Evolutionary conservation across 2,113 vertebrate genomes (phyloP).

Genomic region (Cyphomyrus discorhynchus): DNA sequence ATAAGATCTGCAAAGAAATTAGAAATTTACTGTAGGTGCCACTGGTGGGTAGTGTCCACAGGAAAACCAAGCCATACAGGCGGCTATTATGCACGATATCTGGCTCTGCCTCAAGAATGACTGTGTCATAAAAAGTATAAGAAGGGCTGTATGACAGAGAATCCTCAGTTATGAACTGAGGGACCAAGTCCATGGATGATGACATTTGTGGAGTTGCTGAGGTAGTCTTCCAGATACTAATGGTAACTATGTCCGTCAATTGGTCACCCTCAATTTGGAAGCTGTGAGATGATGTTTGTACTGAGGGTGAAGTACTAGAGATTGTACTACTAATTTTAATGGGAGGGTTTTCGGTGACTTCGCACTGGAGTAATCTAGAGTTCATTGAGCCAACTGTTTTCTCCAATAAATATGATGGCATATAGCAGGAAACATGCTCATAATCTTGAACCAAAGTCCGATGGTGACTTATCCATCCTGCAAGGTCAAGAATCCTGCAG

Average conservation of each 20-base stretch:
- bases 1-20: constrained; percentile 52
- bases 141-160: not conserved
- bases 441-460: constrained; percentile 39
- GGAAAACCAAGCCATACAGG: constrained; percentile 64
- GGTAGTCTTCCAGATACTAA: not conserved
- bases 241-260: not conserved
- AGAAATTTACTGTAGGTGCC: constrained; percentile 47
- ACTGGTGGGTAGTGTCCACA: constrained; percentile 75
- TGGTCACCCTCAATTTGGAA: not conserved
- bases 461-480: constrained; percentile 64
- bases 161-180: not conserved
- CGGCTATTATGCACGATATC: constrained; percentile 61
- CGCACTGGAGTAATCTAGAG: constrained; percentile 39
- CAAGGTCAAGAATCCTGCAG: constrained; percentile 65
- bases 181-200: not conserved
- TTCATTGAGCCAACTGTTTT: constrained; percentile 37
- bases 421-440: constrained; percentile 38
- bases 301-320: not conserved
- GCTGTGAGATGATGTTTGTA: not conserved
- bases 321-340: not conserved
- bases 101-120: constrained; percentile 46
- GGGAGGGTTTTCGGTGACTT: not conserved
- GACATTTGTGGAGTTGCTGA: not conserved
- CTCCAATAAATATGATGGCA: constrained; percentile 26
- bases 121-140: constrained; percentile 27